Evolutionary conservation across 1,140 invertebrate genomes (phyloP).

Genomic region (Drosophila rufa): DNA sequence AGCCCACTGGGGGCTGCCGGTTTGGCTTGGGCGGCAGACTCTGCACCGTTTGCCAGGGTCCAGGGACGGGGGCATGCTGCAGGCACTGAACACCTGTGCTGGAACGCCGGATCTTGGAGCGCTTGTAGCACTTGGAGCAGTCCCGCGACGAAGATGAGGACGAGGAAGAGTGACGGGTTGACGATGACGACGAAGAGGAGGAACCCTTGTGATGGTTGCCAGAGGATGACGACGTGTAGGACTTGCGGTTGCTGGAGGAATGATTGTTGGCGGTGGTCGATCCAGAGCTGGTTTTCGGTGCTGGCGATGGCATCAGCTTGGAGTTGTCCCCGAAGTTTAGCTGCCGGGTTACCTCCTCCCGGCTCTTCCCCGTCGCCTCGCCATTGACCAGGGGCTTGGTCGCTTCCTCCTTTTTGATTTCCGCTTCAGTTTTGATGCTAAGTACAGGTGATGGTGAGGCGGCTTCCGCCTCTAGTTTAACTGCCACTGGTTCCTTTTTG

Average conservation of each 20-base stretch:
- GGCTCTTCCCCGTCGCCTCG: constrained; percentile 60
- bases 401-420: constrained; percentile 64
- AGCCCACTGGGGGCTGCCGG: constrained; percentile 79
- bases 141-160: constrained; percentile 84
- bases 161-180: constrained; percentile 66
- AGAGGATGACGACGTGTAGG: constrained; percentile 58
- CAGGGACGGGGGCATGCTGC: constrained; percentile 56
- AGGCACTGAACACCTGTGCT: constrained; percentile 88
- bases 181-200: constrained; percentile 56
- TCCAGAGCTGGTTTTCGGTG: constrained; percentile 53
- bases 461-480: constrained; percentile 10
- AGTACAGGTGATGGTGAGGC: constrained; percentile 18
- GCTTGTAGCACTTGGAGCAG: constrained; percentile 88
- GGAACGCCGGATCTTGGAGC: constrained; percentile 87
- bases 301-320: constrained; percentile 75
- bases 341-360: constrained; percentile 77
- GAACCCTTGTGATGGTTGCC: constrained; percentile 64
- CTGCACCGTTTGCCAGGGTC: constrained; percentile 71
- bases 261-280: constrained; percentile 55
- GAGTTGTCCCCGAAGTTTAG: constrained; percentile 61
- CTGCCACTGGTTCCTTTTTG: constrained; percentile 36
- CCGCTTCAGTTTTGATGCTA: constrained; percentile 53
- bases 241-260: constrained; percentile 63
- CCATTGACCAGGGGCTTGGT: constrained; percentile 52
- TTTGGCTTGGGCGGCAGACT: constrained; percentile 72